These are phyloP conservation scores for Microcebus jonahi DNA, from an alignment of 2,113 vertebrate genomes.

Conservation along the genomic window DNA sequence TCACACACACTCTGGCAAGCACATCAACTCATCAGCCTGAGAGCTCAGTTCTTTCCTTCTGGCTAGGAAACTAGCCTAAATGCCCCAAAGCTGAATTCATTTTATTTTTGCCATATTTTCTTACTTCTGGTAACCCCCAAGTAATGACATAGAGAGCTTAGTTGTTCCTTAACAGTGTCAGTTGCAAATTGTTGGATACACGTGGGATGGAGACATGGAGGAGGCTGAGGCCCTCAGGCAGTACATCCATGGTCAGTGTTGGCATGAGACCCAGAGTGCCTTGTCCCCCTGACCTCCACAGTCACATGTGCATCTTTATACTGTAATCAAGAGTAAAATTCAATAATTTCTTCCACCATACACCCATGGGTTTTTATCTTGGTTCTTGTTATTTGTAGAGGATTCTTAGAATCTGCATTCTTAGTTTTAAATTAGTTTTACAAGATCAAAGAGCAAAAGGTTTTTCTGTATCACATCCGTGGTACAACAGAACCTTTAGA, in stretches of 20 bases:
- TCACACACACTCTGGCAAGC: background rate
- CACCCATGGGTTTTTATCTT: background rate
- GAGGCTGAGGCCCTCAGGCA: background rate
- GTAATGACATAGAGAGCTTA: background rate
- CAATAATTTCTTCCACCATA: background rate
- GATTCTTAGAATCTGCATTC: background rate
- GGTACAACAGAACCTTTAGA: background rate
- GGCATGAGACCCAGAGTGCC: too few relatives aligned
- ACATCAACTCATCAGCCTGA: background rate
- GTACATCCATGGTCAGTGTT: too few relatives aligned
- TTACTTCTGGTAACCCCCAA: background rate
- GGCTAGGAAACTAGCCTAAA: background rate
- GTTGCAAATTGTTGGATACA: background rate
- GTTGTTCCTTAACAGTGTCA: background rate
- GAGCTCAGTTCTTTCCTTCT: background rate
- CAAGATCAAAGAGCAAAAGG: background rate
- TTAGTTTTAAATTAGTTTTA: background rate
- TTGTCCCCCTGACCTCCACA: background rate
- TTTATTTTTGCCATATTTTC: background rate
- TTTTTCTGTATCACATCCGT: background rate
- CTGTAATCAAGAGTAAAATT: background rate
- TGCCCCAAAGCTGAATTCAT: background rate
- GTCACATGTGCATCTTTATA: background rate
- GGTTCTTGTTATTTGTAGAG: background rate
- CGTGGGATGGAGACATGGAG: rapidly evolving